Evolutionary conservation across 2,797 vertebrate species (phyloP).

Genomic region (Serranus cabrilla): DNA sequence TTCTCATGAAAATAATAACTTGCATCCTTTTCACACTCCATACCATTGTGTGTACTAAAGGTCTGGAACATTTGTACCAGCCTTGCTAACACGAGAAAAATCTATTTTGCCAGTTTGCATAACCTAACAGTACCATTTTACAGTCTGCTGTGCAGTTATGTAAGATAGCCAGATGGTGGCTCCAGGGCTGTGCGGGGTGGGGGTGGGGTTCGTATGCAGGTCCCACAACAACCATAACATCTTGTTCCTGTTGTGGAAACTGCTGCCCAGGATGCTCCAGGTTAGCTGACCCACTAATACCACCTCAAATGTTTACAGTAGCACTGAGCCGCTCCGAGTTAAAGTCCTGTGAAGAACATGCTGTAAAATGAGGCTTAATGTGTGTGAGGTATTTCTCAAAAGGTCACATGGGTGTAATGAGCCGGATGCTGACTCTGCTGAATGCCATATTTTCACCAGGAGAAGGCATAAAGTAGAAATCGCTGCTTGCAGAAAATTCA

Average conservation of each 20-base stretch:
- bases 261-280: conserved; percentile 23
- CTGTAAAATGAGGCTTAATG: background rate
- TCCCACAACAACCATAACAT: conserved; percentile 39
- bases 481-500: conserved; percentile 19
- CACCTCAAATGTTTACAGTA: conserved; percentile 20
- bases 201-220: conserved; percentile 32
- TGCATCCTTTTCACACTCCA: background rate
- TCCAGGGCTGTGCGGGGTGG: conserved; percentile 27
- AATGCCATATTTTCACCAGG: conserved; percentile 37
- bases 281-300: conserved; percentile 40
- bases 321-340: conserved; percentile 8
- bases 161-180: conserved; percentile 77
- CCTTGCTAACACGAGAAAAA: background rate
- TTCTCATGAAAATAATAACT: background rate
- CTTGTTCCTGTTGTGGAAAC: conserved; percentile 27
- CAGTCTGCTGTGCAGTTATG: conserved; percentile 59
- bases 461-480: conserved; percentile 23
- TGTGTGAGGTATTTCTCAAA: conserved; percentile 21
- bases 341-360: conserved; percentile 26
- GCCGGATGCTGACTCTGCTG: conserved; percentile 55
- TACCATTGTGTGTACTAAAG: background rate
- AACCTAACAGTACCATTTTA: conserved; percentile 10
- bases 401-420: conserved; percentile 52
- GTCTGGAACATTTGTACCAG: background rate
- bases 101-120: conserved; percentile 19